Base-by-base conservation (phyloP, 1,140 invertebrate species). In the Chymomyza costata region DNA sequence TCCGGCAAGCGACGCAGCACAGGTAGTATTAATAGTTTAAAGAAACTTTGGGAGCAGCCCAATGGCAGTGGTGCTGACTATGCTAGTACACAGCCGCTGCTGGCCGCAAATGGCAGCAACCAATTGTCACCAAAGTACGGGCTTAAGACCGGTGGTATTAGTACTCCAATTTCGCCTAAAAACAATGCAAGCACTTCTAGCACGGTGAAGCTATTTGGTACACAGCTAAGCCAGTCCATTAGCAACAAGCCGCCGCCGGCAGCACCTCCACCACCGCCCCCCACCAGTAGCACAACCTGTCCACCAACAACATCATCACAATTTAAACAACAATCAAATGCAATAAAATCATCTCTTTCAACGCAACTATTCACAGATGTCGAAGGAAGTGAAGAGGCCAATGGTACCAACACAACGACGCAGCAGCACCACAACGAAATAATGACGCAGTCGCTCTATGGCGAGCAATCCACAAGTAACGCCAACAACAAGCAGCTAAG, bases 1-100 rank as follows among this genome's bases (percentile, higher is more conserved):
- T 39, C 62, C 49, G 94, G 95, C 70, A 97, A 97, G 83, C 87
- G 95, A n/a, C 91, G 93, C 40, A 96, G 94, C 83, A 96, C 94
- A 21, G 95, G 95, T 41, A 96, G 94, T 86, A 97, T 97, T 78
- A 95, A 92, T 83, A 97, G 93, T 83, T 88, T 97, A 59, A 97
- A 96, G 82, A 95, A 95, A 86, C 86, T 97, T 16, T 97, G 95
- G 95, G 95, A 86, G 91, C 91, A 84, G 53, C 69, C 92, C 90
- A 76, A 91, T 92, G 71, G 56, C 32, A 81, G 21, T 35, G 37
- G 34, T 2, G 28, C 64, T 35, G 86, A 51, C 84, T 85, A 67
- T 86, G 88, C 78, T 39, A 76, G 64, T 55, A 80, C 71, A 54
- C 40, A 41, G 15, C 25, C 41, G 17, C 10, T 19, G 28, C 17